Evolutionary conservation across 2,113 vertebrate species (phyloP).

Genomic region (Malurus cyaneus): DNA sequence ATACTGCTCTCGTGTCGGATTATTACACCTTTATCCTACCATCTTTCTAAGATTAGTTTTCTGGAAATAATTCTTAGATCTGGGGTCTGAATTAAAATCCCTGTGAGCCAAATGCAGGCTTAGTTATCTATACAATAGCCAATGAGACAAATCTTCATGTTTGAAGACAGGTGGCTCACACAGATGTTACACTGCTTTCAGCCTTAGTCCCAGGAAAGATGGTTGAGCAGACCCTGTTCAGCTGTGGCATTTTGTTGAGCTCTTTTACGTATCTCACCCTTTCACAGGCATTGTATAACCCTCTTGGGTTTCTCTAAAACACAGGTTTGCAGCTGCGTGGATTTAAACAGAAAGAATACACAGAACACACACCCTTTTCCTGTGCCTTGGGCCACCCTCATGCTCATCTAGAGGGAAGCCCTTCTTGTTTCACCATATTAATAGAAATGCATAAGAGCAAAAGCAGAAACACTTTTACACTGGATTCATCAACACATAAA

Average conservation of each 20-base stretch:
- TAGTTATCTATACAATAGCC: neutral
- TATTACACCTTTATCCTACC: neutral
- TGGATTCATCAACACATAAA: neutral
- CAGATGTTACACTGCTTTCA: neutral
- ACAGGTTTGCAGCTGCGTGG: neutral
- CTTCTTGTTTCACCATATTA: neutral
- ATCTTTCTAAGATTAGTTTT: neutral
- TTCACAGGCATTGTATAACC: neutral
- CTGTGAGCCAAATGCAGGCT: neutral
- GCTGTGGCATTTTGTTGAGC: neutral
- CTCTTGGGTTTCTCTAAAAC: neutral
- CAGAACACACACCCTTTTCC: neutral
- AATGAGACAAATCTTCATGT: neutral
- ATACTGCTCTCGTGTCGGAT: neutral
- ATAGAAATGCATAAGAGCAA: neutral
- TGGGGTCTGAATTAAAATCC: neutral
- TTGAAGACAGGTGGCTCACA: neutral
- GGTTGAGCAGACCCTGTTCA: neutral
- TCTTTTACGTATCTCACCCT: neutral
- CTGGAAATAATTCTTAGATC: neutral
- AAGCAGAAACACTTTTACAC: constrained; percentile 15
- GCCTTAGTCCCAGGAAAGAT: neutral
- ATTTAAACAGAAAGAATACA: neutral
- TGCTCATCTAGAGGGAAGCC: neutral
- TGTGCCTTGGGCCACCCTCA: neutral